These are phyloP conservation scores for Eurois occulta DNA, from an alignment of 2,888 invertebrate genomes.

Conservation along the genomic window DNA sequence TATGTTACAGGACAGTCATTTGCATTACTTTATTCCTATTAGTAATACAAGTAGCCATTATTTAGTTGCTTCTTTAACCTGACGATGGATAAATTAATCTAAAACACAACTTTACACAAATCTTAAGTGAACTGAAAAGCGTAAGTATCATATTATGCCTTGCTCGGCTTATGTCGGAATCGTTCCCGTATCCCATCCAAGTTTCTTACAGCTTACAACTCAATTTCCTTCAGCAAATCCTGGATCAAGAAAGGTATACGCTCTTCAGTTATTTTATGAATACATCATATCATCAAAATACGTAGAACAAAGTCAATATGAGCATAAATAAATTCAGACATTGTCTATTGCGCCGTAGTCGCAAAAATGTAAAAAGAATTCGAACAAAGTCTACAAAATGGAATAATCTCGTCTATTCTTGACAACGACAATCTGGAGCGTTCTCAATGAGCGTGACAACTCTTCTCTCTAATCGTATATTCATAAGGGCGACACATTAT, in stretches of 20 bases:
- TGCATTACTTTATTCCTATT: neutral
- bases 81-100: neutral
- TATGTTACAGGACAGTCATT: neutral
- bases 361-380: neutral
- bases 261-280: conserved; percentile 79
- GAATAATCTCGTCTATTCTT: conserved; percentile 2
- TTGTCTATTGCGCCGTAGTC: neutral
- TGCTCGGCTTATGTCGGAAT: conserved; percentile 75
- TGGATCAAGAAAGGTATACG: conserved; percentile 81
- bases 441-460: conserved; percentile 12
- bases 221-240: conserved; percentile 84
- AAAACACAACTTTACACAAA: neutral
- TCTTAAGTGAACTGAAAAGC: conserved; percentile 65
- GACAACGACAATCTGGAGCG: conserved; percentile 2
- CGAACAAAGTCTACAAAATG: neutral
- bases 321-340: conserved; percentile 24
- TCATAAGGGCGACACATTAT: conserved; percentile 55
- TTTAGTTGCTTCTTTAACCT: neutral
- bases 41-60: neutral
- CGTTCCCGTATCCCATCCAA: conserved; percentile 75
- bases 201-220: conserved; percentile 83
- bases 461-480: conserved; percentile 45
- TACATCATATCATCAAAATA: conserved; percentile 70
- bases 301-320: conserved; percentile 32
- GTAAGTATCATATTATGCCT: conserved; percentile 72